These are phyloP conservation scores for Helobdella robusta DNA, from an alignment of 2,888 invertebrate species.

Conservation along the genomic window DNA sequence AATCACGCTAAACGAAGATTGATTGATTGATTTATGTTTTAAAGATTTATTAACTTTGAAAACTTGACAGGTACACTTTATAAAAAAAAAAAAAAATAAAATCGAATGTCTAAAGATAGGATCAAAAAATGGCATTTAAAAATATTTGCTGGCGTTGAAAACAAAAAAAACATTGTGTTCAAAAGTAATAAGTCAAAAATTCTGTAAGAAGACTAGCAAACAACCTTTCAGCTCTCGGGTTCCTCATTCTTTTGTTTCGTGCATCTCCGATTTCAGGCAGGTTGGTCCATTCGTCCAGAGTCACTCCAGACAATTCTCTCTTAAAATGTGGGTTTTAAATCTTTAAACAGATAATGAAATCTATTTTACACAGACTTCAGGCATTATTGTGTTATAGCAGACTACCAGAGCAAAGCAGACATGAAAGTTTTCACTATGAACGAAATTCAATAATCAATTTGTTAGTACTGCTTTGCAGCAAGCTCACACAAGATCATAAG, in stretches of 20 bases:
- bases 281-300: conserved; percentile 88
- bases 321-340: conserved; percentile 34
- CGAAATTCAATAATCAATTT: too few species aligned
- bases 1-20: too few species aligned
- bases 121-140: neutral
- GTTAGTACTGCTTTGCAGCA: too few species aligned
- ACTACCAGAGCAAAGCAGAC: too few species aligned
- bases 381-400: too few species aligned
- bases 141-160: neutral
- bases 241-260: conserved; percentile 86
- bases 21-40: too few species aligned
- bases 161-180: neutral
- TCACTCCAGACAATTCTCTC: conserved; percentile 56
- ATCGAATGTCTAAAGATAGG: neutral
- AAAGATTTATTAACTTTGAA: too few species aligned
- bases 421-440: too few species aligned
- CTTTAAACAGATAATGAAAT: too few species aligned
- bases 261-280: conserved; percentile 99
- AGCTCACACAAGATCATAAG: too few species aligned
- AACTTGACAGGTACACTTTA: too few species aligned
- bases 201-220: conserved; percentile 28
- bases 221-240: conserved; percentile 80
- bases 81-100: neutral
- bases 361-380: neutral
- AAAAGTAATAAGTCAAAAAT: neutral